These are phyloP conservation scores for Archocentrus centrarchus DNA, from an alignment of 2,113 vertebrate species.

Conservation along the genomic window DNA sequence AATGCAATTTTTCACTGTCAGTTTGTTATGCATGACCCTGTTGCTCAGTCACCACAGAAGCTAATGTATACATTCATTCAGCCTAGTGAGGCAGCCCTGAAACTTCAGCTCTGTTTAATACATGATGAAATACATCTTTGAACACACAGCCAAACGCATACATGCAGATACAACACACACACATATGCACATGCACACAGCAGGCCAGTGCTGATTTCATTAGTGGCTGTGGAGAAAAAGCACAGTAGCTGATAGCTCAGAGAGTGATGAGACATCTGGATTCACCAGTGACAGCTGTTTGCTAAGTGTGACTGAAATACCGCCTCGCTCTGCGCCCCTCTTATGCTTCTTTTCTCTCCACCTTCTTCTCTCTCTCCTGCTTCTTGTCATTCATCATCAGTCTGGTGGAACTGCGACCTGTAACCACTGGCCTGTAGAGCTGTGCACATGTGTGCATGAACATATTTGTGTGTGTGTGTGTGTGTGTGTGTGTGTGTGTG, in stretches of 20 bases:
- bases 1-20: conserved; percentile 31
- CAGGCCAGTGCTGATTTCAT: conserved; percentile 50
- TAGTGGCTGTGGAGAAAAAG: conserved; percentile 40
- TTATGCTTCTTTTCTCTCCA: conserved; percentile 18
- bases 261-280: conserved; percentile 62
- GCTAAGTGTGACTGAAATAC: conserved; percentile 68
- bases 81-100: conserved; percentile 51
- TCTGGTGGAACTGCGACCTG: conserved; percentile 31
- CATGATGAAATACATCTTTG: conserved; percentile 14
- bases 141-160: conserved; percentile 6
- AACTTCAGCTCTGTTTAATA: conserved; percentile 47
- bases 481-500: background rate
- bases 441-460: conserved; percentile 20
- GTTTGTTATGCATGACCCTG: conserved; percentile 13
- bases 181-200: background rate
- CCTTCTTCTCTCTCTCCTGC: conserved; percentile 16
- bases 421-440: conserved; percentile 59
- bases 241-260: conserved; percentile 25
- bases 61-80: conserved; percentile 55
- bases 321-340: conserved; percentile 19
- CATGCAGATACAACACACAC: background rate
- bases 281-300: conserved; percentile 51
- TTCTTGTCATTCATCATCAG: conserved; percentile 56
- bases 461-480: background rate
- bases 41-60: conserved; percentile 37